Evolutionary conservation across 2,113 vertebrate species (phyloP).

Genomic region (Perca fluviatilis): DNA sequence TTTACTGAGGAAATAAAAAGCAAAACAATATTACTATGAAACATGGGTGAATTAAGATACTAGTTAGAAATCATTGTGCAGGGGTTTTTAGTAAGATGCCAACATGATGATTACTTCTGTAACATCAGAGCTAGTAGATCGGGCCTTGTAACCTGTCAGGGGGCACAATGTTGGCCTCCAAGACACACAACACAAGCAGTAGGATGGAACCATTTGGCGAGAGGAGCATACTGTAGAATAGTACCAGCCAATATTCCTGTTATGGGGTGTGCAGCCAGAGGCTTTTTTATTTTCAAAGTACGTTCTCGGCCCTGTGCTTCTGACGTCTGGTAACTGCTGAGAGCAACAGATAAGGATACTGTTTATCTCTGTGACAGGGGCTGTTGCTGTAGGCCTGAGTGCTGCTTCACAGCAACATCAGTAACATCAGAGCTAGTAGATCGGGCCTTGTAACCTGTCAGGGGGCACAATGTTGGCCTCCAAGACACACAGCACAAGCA

Average conservation of each 20-base stretch:
- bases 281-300: neutral
- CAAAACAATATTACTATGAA: neutral
- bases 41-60: neutral
- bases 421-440: no score
- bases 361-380: constrained; percentile 12
- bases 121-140: neutral
- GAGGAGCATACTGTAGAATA: neutral
- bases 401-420: neutral
- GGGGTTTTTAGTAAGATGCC: no score
- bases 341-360: constrained; percentile 39
- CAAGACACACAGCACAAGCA: no score
- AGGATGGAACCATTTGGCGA: neutral
- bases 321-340: constrained; percentile 20
- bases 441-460: no score
- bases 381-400: neutral
- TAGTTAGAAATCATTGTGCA: neutral
- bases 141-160: neutral
- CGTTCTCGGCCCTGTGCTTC: neutral
- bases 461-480: no score
- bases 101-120: neutral
- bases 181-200: no score
- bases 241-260: neutral
- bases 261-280: neutral
- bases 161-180: no score
- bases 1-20: neutral